Evolutionary conservation across 2,797 vertebrate genomes (phyloP).

Genomic region (Cyclura pinguis): DNA sequence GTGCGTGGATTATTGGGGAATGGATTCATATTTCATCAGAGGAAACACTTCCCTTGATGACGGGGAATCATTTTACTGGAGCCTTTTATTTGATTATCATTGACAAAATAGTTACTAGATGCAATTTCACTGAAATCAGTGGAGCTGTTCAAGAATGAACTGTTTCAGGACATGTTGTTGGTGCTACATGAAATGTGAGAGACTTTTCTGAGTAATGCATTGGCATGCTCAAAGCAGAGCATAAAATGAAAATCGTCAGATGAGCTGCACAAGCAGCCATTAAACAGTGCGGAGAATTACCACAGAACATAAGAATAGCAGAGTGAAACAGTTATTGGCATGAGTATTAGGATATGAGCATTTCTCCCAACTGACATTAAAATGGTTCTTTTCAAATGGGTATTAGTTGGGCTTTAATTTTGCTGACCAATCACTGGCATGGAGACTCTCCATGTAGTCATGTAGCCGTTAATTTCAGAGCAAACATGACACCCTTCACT

Average conservation of each 20-base stretch:
- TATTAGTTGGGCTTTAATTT: not conserved
- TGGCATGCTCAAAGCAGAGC: not conserved
- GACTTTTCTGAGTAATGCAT: not conserved
- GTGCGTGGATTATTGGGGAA: slow-evolving; percentile 21
- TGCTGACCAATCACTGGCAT: not conserved
- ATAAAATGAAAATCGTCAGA: not conserved
- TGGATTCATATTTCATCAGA: slow-evolving; percentile 15
- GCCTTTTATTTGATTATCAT: not conserved
- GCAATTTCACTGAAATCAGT: not conserved
- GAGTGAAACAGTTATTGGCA: not conserved
- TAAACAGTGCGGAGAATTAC: not conserved
- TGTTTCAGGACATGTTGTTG: too few relatives aligned
- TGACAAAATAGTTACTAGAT: not conserved
- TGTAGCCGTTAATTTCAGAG: not conserved
- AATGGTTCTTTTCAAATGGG: not conserved
- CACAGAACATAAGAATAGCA: not conserved
- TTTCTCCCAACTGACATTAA: not conserved
- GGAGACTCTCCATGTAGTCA: not conserved
- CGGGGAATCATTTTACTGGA: not conserved
- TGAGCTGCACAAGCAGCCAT: not conserved
- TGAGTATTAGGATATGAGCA: not conserved
- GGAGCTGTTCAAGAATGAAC: not conserved
- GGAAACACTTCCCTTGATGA: not conserved
- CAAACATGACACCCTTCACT: not conserved
- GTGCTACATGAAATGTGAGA: not conserved